Base-by-base conservation (phyloP, 2,113 vertebrate genomes). In the Synchiropus splendidus region DNA sequence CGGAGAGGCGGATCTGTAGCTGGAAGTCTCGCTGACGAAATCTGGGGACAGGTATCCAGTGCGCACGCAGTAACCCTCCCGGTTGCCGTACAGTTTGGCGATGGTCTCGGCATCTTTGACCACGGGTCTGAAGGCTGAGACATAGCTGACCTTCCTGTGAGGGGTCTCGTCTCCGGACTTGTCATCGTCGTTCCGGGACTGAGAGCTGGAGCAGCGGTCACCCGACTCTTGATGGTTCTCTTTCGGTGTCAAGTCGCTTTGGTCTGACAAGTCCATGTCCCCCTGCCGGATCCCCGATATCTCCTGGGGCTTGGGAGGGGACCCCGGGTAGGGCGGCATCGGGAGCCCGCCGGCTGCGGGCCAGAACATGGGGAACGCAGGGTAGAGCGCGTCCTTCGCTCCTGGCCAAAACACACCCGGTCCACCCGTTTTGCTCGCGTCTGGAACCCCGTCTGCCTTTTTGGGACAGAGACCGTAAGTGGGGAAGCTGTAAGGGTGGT, bases 101-200 rank as follows among this genome's bases (percentile, higher is more conserved):
- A 97, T 93, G 66, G 84, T 92, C 76, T 96, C 93, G 0, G 89
- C 79, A 64, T 96, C 93, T 58, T 93, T 94, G 41, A 94, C 88
- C 13, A 97, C 93, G 0, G 92, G 92, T 10, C 90, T 87, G 79
- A 97, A 97, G 38, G 93, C 92, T 1, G 93, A 97, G 16, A 97
- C 88, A 60, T 96, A 93, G 64, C 85, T 89, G 42, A 87, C 83
- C 45, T 92, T 97, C 51, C 90, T 78, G 5, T 87, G 85, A 1
- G 85, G 70, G 12, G 80, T 63, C 67, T 89, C 88, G 38, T 90
- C 89, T 8, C 85, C 87, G 2, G 86, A 86, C 48, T 86, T 85
- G 51, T 91, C 88, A 53, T 89, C 88, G 31, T 86, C 85, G 39
- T 81, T 83, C 18, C 77, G 61, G 35, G 85, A 84, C 58, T 78